Base-by-base conservation (phyloP, 2,888 invertebrate species). In the Psococerastis gibbosa region DNA sequence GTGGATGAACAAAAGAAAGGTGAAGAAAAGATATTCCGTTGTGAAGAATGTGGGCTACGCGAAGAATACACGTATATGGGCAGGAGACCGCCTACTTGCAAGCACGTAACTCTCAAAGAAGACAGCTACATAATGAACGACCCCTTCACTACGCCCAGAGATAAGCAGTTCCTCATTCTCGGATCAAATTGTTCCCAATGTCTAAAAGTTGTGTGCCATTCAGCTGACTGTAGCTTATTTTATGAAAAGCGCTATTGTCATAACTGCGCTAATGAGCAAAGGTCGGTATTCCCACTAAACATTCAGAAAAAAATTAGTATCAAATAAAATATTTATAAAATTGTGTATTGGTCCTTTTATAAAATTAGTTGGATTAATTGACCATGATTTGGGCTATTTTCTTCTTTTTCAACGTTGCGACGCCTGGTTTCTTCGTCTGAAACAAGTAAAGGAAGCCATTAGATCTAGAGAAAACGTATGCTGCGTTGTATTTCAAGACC, bases 111-210 rank as follows among this genome's bases (percentile, higher is more conserved):
- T 27, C 71, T 85, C 44, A 63, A 68, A 50, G 83, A 84, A 57
- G 71, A 81, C 23, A 75, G 74, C 48, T 91, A 78, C 59, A 61
- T 87, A 1, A 78, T 83, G 71, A 79, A 78, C 55, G 88, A 89
- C 62, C 89, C 89, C 1, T 89, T 88, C 56, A 71, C 74, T 53
- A 70, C 78, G 2, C 74, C 76, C 4, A 74, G 73, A 44, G 75
- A 71, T 57, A 73, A 78, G n/a, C 79, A 85, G 60, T 75, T 77
- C 54, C 62, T 85, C 47, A 67, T 84, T 3, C 56, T 89, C 15
- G 91, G 89, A 2, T 68, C 75, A 9, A 74, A 82, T 56, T 89
- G 89, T 60, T 60, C 65, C 18, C 53, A 66, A 16, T 91, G 91
- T 62, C 59, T 65, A 2, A 70, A 68, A 53, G 52, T 68, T 47